Evolutionary conservation across 1,140 invertebrate genomes (phyloP).

Genomic region (Linepithema humile): DNA sequence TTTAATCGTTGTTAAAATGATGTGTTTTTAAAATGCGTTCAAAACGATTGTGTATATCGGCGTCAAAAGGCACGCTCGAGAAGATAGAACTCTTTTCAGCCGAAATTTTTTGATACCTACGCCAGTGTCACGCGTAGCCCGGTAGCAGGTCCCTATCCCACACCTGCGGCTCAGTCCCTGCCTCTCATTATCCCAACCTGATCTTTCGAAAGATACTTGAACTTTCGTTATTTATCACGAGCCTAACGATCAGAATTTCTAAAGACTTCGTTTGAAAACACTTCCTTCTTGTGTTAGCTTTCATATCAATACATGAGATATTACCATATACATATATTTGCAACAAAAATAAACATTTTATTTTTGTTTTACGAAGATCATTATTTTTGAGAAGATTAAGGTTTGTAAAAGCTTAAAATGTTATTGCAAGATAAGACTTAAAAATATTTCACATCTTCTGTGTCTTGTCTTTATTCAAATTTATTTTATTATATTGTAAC

Average conservation of each 20-base stretch:
- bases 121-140: constrained; percentile 82
- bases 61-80: not conserved
- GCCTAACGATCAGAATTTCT: constrained; percentile 81
- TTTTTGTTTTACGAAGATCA: constrained; percentile 13
- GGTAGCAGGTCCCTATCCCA: constrained; percentile 82
- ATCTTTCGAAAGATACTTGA: constrained; percentile 81
- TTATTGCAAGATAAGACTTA: not conserved
- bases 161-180: constrained; percentile 81
- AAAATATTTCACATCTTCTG: not conserved
- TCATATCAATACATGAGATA: constrained; percentile 1
- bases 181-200: constrained; percentile 82
- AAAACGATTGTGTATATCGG: not conserved
- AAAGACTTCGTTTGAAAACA: constrained; percentile 75
- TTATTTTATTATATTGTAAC: not conserved
- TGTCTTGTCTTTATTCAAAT: not conserved
- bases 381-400: not conserved
- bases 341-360: constrained; percentile 44
- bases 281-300: constrained; percentile 63
- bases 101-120: constrained; percentile 75
- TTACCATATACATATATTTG: not conserved
- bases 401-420: too few relatives aligned
- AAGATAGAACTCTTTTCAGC: not conserved
- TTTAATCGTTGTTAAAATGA: not conserved
- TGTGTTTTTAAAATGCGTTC: not conserved
- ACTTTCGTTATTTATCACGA: constrained; percentile 83